phyloP scores from a whole-genome alignment of 2,888 invertebrate genomes.

The Lagria hirta region DNA sequence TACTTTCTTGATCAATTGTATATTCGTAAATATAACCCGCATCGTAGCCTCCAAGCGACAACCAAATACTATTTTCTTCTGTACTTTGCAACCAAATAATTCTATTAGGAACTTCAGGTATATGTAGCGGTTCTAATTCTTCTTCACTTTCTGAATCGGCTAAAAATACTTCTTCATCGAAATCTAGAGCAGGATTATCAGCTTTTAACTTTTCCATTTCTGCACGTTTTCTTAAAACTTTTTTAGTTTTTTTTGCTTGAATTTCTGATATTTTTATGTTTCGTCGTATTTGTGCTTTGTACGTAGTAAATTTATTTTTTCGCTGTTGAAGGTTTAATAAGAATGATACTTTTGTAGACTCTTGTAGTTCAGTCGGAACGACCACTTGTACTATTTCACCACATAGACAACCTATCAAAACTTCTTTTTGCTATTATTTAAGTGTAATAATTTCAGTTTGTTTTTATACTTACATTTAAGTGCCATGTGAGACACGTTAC shows the following conservation, averaged over 20 bases:
- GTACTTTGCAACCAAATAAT: constrained; percentile 63
- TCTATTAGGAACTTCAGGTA: constrained; percentile 61
- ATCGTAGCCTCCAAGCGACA: constrained; percentile 66
- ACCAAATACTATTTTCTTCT: constrained; percentile 58
- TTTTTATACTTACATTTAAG: constrained; percentile 26
- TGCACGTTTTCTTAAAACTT: constrained; percentile 57
- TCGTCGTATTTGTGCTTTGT: constrained; percentile 62
- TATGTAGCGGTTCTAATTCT: constrained; percentile 57
- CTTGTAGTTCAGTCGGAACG: constrained; percentile 51
- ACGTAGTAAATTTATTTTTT: constrained; percentile 58
- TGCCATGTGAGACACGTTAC: constrained; percentile 69
- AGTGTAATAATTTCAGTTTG: neutral
- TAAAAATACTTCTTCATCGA: constrained; percentile 61
- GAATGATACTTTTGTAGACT: constrained; percentile 56
- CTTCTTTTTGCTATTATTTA: constrained; percentile 47
- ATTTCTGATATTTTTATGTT: constrained; percentile 62
- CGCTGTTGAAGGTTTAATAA: constrained; percentile 49
- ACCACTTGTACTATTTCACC: constrained; percentile 61
- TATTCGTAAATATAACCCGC: constrained; percentile 69
- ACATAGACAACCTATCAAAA: constrained; percentile 59
- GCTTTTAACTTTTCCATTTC: constrained; percentile 61
- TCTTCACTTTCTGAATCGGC: constrained; percentile 62
- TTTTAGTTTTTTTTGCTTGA: constrained; percentile 56
- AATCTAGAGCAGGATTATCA: constrained; percentile 62
- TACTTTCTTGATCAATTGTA: constrained; percentile 52